These are phyloP conservation scores for Scaptomyza polygonia DNA, from an alignment of 2,888 invertebrate species.

Conservation along the genomic window DNA sequence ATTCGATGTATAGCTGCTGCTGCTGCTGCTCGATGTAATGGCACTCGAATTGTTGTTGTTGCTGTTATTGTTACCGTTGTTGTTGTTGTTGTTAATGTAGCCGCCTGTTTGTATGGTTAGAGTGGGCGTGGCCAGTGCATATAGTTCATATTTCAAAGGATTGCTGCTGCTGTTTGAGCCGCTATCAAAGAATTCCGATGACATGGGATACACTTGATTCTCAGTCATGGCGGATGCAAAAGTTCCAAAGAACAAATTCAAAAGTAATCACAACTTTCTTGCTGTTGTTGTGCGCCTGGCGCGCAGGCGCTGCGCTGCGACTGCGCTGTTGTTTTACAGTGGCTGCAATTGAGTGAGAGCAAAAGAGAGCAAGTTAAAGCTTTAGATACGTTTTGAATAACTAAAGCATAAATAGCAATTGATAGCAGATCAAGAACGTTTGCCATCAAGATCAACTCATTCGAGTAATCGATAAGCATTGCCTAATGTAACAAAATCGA, in stretches of 20 bases:
- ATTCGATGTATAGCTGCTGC: slow-evolving; percentile 66
- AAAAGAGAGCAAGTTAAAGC: slow-evolving; percentile 2
- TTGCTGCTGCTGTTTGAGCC: slow-evolving; percentile 84
- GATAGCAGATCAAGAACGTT: too few species aligned
- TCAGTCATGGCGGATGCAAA: slow-evolving; percentile 81
- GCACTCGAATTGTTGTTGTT: slow-evolving; percentile 42
- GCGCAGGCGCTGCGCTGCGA: slow-evolving; percentile 52
- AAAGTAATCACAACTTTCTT: not conserved
- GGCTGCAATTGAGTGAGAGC: slow-evolving; percentile 39
- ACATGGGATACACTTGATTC: slow-evolving; percentile 84
- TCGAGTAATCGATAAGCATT: not conserved
- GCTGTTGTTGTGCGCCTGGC: slow-evolving; percentile 35
- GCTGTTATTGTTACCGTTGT: slow-evolving; percentile 33
- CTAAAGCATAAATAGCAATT: slow-evolving; percentile 17
- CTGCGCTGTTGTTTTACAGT: slow-evolving; percentile 49
- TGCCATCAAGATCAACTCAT: too few species aligned
- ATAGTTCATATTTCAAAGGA: slow-evolving; percentile 82
- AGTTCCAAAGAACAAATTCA: not conserved
- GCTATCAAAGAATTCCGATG: slow-evolving; percentile 84
- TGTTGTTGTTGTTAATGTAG: slow-evolving; percentile 31
- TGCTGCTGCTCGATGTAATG: slow-evolving; percentile 22
- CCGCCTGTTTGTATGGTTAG: slow-evolving; percentile 64
- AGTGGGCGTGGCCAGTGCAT: slow-evolving; percentile 75
- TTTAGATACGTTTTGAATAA: slow-evolving; percentile 23
- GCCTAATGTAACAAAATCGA: not conserved